A percentile compares a stretch with the other conserved stretches of the same genome.
Evolutionary conservation across 2,888 invertebrate genomes (phyloP).

Genomic region (Allolobophora icterica): DNA sequence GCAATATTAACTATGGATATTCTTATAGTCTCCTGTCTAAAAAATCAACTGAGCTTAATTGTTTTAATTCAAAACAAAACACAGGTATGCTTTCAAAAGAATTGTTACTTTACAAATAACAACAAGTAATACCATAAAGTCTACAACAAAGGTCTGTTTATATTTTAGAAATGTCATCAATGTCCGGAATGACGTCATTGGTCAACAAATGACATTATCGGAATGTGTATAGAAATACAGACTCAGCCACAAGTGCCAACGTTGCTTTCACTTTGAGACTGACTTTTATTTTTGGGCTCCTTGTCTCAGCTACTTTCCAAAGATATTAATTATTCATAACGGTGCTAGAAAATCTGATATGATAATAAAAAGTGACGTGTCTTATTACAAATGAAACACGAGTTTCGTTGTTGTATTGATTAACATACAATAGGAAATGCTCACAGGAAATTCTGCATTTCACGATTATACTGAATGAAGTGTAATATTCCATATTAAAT

Average conservation of each 20-base stretch:
- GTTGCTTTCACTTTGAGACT: background rate
- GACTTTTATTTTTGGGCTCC: background rate
- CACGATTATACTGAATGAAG: too few species aligned
- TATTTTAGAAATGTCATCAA: background rate
- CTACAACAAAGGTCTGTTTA: background rate
- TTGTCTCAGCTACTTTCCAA: background rate
- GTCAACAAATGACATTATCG: background rate
- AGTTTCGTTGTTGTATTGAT: background rate
- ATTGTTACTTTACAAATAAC: too few species aligned
- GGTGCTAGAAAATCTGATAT: background rate
- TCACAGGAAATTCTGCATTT: background rate
- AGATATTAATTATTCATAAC: background rate
- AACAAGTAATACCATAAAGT: background rate
- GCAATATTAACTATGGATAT: too few species aligned
- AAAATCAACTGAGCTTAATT: too few species aligned
- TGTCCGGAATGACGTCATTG: background rate
- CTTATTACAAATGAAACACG: background rate
- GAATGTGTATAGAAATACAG: background rate
- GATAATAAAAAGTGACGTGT: background rate
- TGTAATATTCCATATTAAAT: background rate
- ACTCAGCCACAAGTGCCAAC: slow-evolving; percentile 6
- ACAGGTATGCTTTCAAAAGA: too few species aligned
- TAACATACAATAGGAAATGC: background rate
- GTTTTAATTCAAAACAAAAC: too few species aligned
- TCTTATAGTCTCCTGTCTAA: too few species aligned